Evolutionary conservation across 2,113 vertebrate genomes (phyloP).

Genomic region (Indicator maculatus): DNA sequence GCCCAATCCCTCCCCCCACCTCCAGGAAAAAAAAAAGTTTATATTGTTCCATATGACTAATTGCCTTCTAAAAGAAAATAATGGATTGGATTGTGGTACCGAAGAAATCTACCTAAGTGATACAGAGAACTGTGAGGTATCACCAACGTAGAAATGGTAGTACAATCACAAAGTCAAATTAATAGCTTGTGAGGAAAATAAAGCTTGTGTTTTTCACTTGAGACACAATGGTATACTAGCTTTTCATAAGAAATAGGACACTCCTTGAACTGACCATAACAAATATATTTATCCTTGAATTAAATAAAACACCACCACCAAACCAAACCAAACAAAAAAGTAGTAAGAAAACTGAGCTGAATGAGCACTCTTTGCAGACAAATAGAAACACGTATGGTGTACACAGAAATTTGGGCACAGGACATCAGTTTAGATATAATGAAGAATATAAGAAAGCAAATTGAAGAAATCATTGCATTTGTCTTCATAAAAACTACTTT

Average conservation of each 20-base stretch:
- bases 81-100: background rate
- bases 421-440: conserved; percentile 1
- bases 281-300: background rate
- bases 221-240: background rate
- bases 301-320: background rate
- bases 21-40: background rate
- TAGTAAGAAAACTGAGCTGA: conserved; percentile 10
- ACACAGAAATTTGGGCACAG: background rate
- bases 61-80: conserved; percentile 11
- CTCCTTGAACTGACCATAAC: no score
- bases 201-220: background rate
- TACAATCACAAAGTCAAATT: background rate
- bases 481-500: conserved; percentile 30
- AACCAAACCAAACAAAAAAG: background rate
- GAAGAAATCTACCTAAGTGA: background rate
- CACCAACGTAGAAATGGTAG: background rate
- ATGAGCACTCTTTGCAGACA: background rate
- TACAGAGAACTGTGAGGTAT: background rate
- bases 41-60: background rate
- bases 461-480: conserved; percentile 18
- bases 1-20: no score
- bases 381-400: background rate
- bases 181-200: background rate
- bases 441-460: conserved; percentile 35
- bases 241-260: background rate